A percentile compares a stretch with the other conserved stretches of the same genome.
These are phyloP conservation scores for Oscheius sp. DNA, from an alignment of 1,140 invertebrate species.

Conservation along the genomic window DNA sequence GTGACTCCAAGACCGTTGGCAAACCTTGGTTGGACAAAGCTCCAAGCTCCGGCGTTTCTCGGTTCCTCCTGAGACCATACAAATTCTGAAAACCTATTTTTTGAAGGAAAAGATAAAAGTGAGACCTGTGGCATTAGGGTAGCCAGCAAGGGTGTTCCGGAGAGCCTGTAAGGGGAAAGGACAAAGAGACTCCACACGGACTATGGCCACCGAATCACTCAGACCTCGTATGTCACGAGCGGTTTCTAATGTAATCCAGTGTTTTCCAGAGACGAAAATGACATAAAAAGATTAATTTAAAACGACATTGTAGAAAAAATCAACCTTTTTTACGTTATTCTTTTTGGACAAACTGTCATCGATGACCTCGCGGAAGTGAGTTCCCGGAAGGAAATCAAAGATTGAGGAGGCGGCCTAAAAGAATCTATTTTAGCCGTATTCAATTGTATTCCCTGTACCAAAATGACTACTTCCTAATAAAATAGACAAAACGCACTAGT, in stretches of 20 bases:
- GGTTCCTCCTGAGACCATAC: conserved; percentile 98
- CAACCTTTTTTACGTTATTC: conserved; percentile 69
- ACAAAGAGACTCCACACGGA: conserved; percentile 82
- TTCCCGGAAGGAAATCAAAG: conserved; percentile 75
- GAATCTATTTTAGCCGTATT: no score
- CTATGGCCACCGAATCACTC: conserved; percentile 72
- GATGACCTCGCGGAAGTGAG: conserved; percentile 78
- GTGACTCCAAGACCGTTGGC: conserved; percentile 80
- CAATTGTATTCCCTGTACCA: no score
- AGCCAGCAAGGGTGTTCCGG: no score
- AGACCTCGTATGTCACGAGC: conserved; percentile 69
- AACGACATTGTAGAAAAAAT: no score
- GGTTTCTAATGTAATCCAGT: conserved; percentile 81
- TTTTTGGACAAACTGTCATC: conserved; percentile 67
- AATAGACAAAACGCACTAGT: no score
- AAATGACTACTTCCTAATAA: no score
- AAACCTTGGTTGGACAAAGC: conserved; percentile 82
- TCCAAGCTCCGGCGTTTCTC: conserved; percentile 94
- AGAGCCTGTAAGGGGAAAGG: conserved; percentile 84
- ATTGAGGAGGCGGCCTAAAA: conserved; percentile 63
- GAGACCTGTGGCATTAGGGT: no score
- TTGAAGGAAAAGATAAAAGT: no score
- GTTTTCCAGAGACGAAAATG: conserved; percentile 87
- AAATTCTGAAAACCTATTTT: no score
- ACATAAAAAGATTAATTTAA: no score